Percentiles rank a stretch among this genome's conserved stretches.
These are phyloP conservation scores for Cardiocondyla obscurior DNA, from an alignment of 1,140 invertebrate genomes.

Conservation along the genomic window DNA sequence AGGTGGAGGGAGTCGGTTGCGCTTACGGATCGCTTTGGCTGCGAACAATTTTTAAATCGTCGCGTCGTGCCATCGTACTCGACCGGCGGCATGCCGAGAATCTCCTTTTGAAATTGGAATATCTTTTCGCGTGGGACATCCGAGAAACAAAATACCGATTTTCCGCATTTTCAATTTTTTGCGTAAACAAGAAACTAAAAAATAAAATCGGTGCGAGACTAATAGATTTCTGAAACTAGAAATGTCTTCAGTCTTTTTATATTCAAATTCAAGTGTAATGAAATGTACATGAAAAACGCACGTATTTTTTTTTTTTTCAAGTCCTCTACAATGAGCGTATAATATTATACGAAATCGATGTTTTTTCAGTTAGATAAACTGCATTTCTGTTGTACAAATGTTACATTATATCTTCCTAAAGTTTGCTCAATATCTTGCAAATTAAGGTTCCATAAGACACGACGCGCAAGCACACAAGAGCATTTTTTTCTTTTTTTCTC, in stretches of 20 bases:
- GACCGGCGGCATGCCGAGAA: neutral
- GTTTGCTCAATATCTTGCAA: constrained; percentile 16
- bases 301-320: neutral
- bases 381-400: neutral
- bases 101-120: neutral
- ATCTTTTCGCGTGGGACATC: neutral
- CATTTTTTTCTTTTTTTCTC: neutral
- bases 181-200: neutral
- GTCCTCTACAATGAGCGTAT: neutral
- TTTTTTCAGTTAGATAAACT: neutral
- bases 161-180: neutral
- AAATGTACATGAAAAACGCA: neutral
- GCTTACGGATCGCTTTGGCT: neutral
- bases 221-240: neutral
- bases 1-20: constrained; percentile 64
- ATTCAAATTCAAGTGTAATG: neutral
- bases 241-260: neutral
- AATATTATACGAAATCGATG: neutral
- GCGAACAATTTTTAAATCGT: constrained; percentile 25
- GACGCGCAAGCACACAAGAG: neutral
- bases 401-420: neutral
- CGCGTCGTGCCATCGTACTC: constrained; percentile 2
- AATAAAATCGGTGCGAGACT: neutral
- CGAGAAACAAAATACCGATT: neutral
- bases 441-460: constrained; percentile 40